Evolutionary conservation across 2,797 vertebrate genomes (phyloP).

Genomic region (Pangasius sanitwongsei): DNA sequence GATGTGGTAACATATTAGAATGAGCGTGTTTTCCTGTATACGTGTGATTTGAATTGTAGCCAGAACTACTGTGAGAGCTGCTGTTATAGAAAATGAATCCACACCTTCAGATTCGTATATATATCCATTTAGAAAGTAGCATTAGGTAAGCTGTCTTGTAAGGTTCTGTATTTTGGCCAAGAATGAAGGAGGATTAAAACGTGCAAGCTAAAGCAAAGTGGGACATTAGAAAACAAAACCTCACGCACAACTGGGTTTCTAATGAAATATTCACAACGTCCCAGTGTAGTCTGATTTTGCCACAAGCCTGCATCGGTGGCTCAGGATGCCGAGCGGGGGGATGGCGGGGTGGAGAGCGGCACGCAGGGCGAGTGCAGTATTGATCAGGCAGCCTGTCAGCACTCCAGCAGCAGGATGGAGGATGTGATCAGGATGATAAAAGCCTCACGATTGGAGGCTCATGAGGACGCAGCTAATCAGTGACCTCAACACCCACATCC

Average conservation of each 20-base stretch:
- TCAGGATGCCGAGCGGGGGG: slow-evolving; percentile 33
- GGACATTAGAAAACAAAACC: neutral
- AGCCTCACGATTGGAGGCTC: slow-evolving; percentile 64
- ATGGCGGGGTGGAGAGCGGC: slow-evolving; percentile 26
- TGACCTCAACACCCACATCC: slow-evolving; percentile 73
- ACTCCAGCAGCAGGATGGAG: slow-evolving; percentile 58
- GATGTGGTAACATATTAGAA: neutral
- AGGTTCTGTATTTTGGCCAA: neutral
- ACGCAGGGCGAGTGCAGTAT: slow-evolving; percentile 51
- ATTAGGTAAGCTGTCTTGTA: neutral
- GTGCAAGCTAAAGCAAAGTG: neutral
- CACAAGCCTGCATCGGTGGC: slow-evolving; percentile 31
- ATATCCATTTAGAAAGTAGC: neutral
- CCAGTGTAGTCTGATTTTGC: slow-evolving; percentile 46
- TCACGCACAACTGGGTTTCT: neutral
- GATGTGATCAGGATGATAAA: slow-evolving; percentile 61
- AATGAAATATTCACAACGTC: slow-evolving; percentile 10
- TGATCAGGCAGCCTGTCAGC: slow-evolving; percentile 63
- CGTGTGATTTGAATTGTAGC: slow-evolving; percentile 1
- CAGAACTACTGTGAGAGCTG: neutral
- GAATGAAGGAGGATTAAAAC: neutral
- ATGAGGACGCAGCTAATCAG: slow-evolving; percentile 71
- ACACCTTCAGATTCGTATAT: neutral
- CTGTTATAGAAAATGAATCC: neutral
- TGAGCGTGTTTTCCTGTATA: neutral